Conservation (phyloP, 2,797 vertebrate genomes). For the Thamnophis elegans region DNA sequence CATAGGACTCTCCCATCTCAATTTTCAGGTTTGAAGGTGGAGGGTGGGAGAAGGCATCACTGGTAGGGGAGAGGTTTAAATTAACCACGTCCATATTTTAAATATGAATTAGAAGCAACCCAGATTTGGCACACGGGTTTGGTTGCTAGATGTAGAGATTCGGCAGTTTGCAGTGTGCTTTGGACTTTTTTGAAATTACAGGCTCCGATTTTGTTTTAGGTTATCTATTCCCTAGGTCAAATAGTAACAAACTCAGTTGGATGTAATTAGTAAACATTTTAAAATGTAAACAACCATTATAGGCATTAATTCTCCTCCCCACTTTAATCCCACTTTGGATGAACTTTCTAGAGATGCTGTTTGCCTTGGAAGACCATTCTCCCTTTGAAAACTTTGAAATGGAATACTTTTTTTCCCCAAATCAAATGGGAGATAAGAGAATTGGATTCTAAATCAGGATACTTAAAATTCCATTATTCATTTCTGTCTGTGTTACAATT, state of each 20-base stretch:
- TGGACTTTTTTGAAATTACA: not conserved
- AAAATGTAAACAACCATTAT: not conserved
- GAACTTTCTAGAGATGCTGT: not conserved
- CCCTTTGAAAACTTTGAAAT: not conserved
- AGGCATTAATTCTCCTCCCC: not conserved
- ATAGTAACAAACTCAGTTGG: not conserved
- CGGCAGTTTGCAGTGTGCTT: no score
- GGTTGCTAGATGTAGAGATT: not conserved
- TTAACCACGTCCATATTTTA: not conserved
- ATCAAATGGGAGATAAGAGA: not conserved
- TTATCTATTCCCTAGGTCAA: not conserved
- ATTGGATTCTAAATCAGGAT: not conserved
- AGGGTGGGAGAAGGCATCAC: not conserved
- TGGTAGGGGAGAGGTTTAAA: not conserved
- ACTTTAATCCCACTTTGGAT: not conserved
- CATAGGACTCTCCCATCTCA: not conserved
- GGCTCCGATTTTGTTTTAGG: not conserved
- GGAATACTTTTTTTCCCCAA: not conserved
- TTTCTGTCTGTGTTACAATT: not conserved
- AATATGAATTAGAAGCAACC: not conserved
- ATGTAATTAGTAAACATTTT: not conserved
- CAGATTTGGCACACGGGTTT: not conserved
- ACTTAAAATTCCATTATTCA: not conserved
- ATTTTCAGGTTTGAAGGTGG: not conserved
- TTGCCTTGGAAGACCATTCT: not conserved